Percentiles rank a stretch among this genome's conserved stretches.
phyloP scores from a whole-genome alignment of 1,140 invertebrate species.

The Caenorhabditis brenneri region DNA sequence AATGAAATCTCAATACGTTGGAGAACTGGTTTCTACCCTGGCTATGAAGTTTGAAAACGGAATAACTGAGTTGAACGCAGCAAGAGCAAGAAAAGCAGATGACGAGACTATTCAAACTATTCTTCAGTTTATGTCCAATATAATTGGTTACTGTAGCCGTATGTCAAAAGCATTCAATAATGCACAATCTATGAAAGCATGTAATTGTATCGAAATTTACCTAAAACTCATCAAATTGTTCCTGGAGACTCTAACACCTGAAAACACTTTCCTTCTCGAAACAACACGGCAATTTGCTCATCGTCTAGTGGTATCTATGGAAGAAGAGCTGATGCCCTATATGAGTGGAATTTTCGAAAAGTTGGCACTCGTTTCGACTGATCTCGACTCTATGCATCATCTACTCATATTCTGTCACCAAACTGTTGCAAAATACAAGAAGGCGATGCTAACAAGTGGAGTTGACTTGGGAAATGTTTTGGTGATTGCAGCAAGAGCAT shows the following conservation, averaged over 20 bases:
- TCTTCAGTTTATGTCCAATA: conserved; percentile 52
- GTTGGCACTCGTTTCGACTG: conserved; percentile 37
- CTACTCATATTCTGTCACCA: conserved; percentile 53
- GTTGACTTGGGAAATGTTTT: conserved; percentile 38
- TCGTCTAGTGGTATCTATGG: conserved; percentile 51
- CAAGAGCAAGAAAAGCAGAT: conserved; percentile 31
- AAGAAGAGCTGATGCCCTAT: conserved; percentile 50
- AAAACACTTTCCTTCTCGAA: conserved; percentile 48
- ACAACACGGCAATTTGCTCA: conserved; percentile 45
- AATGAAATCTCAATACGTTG: conserved; percentile 54
- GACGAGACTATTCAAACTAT: conserved; percentile 34
- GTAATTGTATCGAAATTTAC: conserved; percentile 51
- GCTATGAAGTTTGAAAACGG: conserved; percentile 44
- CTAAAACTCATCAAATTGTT: conserved; percentile 45
- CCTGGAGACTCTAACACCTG: conserved; percentile 31
- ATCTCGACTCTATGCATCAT: conserved; percentile 51
- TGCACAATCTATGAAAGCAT: conserved; percentile 43
- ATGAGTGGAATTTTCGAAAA: conserved; percentile 49
- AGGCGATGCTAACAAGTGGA: conserved; percentile 35
- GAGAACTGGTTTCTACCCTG: conserved; percentile 45
- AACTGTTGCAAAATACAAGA: conserved; percentile 55
- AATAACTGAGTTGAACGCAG: conserved; percentile 33
- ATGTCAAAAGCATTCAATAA: conserved; percentile 55
- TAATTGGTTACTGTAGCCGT: conserved; percentile 52
- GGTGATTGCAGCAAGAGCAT: conserved; percentile 34